Base-by-base conservation (phyloP, 2,797 vertebrate genomes). In the Coracias cyanogaster region DNA sequence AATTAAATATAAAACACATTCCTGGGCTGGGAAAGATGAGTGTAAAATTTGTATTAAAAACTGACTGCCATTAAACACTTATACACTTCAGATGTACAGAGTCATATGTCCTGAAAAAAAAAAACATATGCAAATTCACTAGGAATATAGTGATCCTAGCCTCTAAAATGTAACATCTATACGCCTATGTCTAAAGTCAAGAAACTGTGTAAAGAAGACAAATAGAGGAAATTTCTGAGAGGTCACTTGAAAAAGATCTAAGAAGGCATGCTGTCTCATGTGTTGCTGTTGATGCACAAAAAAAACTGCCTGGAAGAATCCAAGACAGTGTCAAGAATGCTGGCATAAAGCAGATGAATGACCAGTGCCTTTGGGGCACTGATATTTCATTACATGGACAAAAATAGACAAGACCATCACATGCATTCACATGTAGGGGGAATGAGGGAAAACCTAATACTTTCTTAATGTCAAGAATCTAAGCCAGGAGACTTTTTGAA, bases 321-420 rank as follows among this genome's bases (percentile, higher is more conserved):
- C 48, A 91, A 83, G 31, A 49, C 15, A 57, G 66, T 55, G 61
- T 85, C 58, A 94, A 84, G 83, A 86, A 88, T 76, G 60, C 31
- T 76, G 70, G 54, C 49, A 26, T 90, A 61, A 37, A 96, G 54
- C 58, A 94, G 52, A 85, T 86, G 45, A 94, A 94, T 89, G 67
- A 78, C 67, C 86, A 86, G 35, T 94, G 96, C 93, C 96, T 96
- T 79, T 90, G 91, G 83, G 91, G 91, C 79, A 80, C 57, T 79
- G 48, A 70, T 60, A 51, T 83, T 93, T 90, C 61, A 78, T 93
- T 83, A 82, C 10, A 22, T 19, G 80, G 79, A 86, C 57, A 82
- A 90, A 96, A 95, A 82, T 45, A 95, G 82, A 82, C 33, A 77
- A 77, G 58, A 91, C 28, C 45, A 82, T 96, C 96, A 93, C 96